Percentiles rank a stretch among this genome's conserved stretches.
Evolutionary conservation across 2,888 invertebrate genomes (phyloP).

Genomic region (Lacanobia wlatinum): DNA sequence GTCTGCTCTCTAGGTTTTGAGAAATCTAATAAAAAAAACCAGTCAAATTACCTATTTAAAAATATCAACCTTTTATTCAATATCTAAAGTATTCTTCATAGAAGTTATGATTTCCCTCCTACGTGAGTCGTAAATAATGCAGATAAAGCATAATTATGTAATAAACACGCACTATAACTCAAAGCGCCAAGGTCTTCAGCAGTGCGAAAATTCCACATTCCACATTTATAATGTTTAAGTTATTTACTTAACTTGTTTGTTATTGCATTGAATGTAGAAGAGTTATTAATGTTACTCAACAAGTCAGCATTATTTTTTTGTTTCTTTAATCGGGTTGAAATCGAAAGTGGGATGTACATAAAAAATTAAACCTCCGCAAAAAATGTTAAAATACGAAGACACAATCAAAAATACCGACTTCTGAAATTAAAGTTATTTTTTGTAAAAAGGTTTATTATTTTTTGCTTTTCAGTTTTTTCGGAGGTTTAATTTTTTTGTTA

Average conservation of each 20-base stretch:
- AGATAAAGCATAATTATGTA: constrained; percentile 13
- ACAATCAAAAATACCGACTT: too few relatives aligned
- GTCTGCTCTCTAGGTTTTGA: too few relatives aligned
- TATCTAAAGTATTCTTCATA: background rate
- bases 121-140: constrained; percentile 29
- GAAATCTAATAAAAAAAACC: too few relatives aligned
- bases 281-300: background rate
- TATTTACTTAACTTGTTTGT: constrained; percentile 9
- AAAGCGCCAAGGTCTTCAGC: constrained; percentile 32
- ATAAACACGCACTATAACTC: constrained; percentile 43
- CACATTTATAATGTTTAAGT: constrained; percentile 22
- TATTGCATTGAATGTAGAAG: background rate
- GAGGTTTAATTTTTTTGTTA: too few relatives aligned
- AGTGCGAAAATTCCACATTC: constrained; percentile 29
- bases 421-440: too few relatives aligned
- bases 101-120: constrained; percentile 20
- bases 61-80: background rate
- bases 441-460: too few relatives aligned
- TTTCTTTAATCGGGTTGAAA: background rate
- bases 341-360: background rate
- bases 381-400: too few relatives aligned
- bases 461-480: too few relatives aligned
- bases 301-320: background rate
- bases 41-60: background rate
- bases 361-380: too few relatives aligned